Percentiles rank a stretch among this genome's conserved stretches.
Evolutionary conservation across 2,113 vertebrate genomes (phyloP).

Genomic region (Daubentonia madagascariensis): DNA sequence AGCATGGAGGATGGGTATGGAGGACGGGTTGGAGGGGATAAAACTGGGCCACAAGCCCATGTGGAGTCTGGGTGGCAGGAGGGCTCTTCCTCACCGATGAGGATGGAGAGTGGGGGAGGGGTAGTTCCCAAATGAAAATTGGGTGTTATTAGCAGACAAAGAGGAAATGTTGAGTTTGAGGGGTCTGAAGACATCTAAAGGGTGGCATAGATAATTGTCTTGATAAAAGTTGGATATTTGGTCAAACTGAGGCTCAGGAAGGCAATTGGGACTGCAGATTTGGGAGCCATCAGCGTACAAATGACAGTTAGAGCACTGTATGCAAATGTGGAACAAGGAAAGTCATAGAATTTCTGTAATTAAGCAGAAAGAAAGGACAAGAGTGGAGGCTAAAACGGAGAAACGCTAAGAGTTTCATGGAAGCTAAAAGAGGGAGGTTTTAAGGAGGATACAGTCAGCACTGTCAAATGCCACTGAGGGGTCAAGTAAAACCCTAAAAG

Average conservation of each 20-base stretch:
- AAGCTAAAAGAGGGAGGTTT: not conserved
- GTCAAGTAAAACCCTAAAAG: not conserved
- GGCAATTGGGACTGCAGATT: not conserved
- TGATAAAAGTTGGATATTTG: not conserved
- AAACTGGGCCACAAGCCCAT: not conserved
- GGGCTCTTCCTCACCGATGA: not conserved
- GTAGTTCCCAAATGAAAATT: not conserved
- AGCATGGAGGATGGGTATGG: not conserved
- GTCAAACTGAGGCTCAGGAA: not conserved
- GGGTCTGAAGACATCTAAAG: not conserved
- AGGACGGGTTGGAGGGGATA: not conserved
- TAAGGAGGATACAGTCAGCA: not conserved
- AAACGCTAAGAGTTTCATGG: not conserved
- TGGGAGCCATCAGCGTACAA: not conserved
- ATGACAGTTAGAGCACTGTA: not conserved
- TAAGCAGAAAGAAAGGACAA: not conserved
- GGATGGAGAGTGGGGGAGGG: not conserved
- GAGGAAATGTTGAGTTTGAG: not conserved
- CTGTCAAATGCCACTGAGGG: not conserved
- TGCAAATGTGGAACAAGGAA: not conserved
- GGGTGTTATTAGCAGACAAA: not conserved
- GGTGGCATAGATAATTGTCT: not conserved
- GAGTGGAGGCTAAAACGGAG: not conserved
- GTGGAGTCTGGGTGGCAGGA: not conserved
- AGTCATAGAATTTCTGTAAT: not conserved